Base-by-base conservation (phyloP, 2,797 vertebrate genomes). In the Trematomus bernacchii region DNA sequence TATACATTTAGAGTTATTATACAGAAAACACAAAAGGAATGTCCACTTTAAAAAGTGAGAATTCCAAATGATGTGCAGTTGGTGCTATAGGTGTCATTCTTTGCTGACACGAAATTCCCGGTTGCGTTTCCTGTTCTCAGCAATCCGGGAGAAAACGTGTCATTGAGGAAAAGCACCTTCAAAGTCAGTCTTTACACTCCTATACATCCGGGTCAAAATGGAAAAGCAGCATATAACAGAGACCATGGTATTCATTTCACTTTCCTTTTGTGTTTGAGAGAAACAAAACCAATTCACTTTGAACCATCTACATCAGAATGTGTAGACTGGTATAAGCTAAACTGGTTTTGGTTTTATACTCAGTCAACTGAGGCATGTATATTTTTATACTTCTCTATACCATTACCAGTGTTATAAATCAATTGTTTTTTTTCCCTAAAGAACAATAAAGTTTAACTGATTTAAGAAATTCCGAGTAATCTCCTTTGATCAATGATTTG, bases 141-240 rank as follows among this genome's bases (percentile, higher is more conserved):
- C 97, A 96, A 97, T 98, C 96, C 97, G 97, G 97, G 98, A 99
- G 97, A 99, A 97, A 98, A 97, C 97, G 97, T 99, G 97, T 99
- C 97, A 99, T 99, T 97, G 92, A 96, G 94, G 96, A 97, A 96
- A 95, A 77, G 71, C 95, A 91, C 94, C 94, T 71, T 43, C 3
- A 15, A 57, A 46, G 10, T 8, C 7, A 37, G 9, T 44, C 19
- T 5, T 21, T 3, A 2, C 19, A 10, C 43, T 44, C 27, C 2
- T 10, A 3, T 10, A 2, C 2, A 16, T 30, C 3, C 42, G 47
- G 11, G 27, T 42, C 10, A 48, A 13, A 30, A 11, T 2, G 1
- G 33, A 1, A 19, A 10, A 33, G 15, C 14, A 53, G 21, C 33
- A 10, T 11, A 18, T 40, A 48, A 53, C 16, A 23, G 0, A 14